phyloP scores from a whole-genome alignment of 2,113 vertebrate genomes.

The Heteronetta atricapilla region DNA sequence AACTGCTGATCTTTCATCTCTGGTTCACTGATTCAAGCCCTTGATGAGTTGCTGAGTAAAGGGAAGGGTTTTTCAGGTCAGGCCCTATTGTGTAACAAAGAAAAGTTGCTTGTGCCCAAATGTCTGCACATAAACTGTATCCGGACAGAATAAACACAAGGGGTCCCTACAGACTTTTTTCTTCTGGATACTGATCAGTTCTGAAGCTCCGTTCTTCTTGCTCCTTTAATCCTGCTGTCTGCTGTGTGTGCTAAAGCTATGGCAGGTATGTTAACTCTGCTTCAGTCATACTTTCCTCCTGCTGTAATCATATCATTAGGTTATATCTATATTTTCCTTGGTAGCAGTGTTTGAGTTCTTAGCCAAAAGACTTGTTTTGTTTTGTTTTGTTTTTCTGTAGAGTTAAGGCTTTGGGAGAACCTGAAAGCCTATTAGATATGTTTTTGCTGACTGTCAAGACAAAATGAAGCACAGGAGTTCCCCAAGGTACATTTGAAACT shows the following conservation, averaged over 20 bases:
- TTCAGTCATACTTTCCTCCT: background rate
- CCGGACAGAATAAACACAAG: background rate
- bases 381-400: background rate
- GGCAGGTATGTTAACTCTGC: background rate
- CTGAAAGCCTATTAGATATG: background rate
- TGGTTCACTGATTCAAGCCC: slow-evolving; percentile 46
- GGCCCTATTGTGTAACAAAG: slow-evolving; percentile 9
- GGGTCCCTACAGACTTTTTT: background rate
- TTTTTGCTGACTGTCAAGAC: background rate
- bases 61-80: background rate
- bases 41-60: slow-evolving; percentile 41
- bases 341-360: background rate
- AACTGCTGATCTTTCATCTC: slow-evolving; percentile 50
- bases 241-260: background rate
- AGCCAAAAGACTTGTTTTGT: background rate
- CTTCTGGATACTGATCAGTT: background rate
- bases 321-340: background rate
- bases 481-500: background rate
- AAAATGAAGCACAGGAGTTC: background rate
- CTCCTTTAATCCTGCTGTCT: background rate
- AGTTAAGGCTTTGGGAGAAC: background rate
- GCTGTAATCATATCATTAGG: background rate
- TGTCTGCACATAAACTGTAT: background rate
- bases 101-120: background rate
- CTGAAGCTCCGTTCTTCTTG: fast-evolving